These are phyloP conservation scores for Notechis scutatus DNA, from an alignment of 2,113 vertebrate genomes.

Conservation along the genomic window DNA sequence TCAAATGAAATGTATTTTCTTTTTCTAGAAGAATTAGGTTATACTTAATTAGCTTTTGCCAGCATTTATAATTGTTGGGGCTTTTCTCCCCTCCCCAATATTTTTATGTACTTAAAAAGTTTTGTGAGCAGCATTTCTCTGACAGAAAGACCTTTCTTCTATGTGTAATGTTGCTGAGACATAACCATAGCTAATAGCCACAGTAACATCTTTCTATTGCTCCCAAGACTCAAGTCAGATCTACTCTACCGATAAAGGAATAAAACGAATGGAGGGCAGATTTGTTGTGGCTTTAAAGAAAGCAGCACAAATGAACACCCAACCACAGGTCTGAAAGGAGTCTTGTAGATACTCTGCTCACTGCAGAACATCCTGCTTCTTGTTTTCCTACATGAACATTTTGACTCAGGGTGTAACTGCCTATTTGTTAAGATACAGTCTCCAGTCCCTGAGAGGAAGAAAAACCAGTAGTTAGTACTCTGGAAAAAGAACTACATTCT, in stretches of 20 bases:
- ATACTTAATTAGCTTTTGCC: slow-evolving; percentile 45
- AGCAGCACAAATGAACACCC: neutral
- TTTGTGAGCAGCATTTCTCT: slow-evolving; percentile 43
- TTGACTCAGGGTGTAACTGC: neutral
- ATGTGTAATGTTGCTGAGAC: slow-evolving; percentile 65
- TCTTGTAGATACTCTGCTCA: neutral
- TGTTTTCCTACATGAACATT: neutral
- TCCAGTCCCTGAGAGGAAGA: neutral
- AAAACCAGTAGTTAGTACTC: neutral
- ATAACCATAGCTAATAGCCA: slow-evolving; percentile 56
- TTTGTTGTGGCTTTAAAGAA: neutral
- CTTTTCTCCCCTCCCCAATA: neutral
- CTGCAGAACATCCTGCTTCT: neutral
- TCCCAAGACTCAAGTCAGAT: slow-evolving; percentile 56
- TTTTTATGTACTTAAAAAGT: slow-evolving; percentile 56
- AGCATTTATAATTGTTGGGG: slow-evolving; percentile 27
- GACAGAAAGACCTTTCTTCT: slow-evolving; percentile 46
- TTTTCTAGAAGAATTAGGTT: slow-evolving; percentile 38
- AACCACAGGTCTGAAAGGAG: neutral
- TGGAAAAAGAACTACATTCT: neutral
- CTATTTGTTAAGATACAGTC: neutral
- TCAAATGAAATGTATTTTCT: slow-evolving; percentile 34
- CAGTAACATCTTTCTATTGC: slow-evolving; percentile 56
- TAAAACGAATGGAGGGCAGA: neutral
- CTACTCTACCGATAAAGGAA: slow-evolving; percentile 14